phyloP scores from a whole-genome alignment of 1,140 invertebrate genomes.

The Drosophila mayri region DNA sequence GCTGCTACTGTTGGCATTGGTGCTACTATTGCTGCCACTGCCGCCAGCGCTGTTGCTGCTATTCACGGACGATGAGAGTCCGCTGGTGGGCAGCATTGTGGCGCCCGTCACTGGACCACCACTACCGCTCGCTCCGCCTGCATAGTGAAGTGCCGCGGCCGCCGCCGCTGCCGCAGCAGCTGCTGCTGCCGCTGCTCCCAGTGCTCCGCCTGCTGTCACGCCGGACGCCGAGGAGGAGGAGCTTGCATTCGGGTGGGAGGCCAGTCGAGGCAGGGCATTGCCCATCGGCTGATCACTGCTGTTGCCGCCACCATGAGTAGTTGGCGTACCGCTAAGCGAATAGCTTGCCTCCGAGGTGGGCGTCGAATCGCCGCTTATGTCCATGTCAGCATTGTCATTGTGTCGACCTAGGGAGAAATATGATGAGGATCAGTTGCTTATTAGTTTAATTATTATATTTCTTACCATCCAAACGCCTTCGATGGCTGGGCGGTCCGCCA shows the following conservation, averaged over 20 bases:
- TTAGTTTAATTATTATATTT: background rate
- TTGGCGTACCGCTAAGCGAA: constrained; percentile 81
- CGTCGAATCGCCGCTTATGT: constrained; percentile 93
- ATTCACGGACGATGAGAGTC: constrained; percentile 64
- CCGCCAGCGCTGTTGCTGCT: constrained; percentile 5
- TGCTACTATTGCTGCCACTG: constrained; percentile 22
- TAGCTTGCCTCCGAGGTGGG: constrained; percentile 90
- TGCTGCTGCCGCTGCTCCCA: constrained; percentile 18
- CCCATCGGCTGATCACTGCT: constrained; percentile 54
- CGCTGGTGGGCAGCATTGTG: constrained; percentile 80
- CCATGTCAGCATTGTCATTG: constrained; percentile 90
- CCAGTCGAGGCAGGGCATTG: constrained; percentile 89
- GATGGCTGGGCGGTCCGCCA: constrained; percentile 78
- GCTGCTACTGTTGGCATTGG: constrained; percentile 28
- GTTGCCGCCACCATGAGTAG: constrained; percentile 58
- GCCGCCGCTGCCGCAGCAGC: constrained; percentile 36
- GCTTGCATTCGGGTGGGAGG: constrained; percentile 86
- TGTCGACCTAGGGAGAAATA: constrained; percentile 55
- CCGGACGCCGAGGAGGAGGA: constrained; percentile 25
- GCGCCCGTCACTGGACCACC: constrained; percentile 77
- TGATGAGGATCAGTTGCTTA: background rate
- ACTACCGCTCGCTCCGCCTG: constrained; percentile 51
- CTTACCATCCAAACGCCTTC: constrained; percentile 82
- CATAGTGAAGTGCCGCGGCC: constrained; percentile 22
- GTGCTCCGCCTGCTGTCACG: constrained; percentile 29